These are phyloP conservation scores for Tetropium fuscum DNA, from an alignment of 2,888 invertebrate species.

Conservation along the genomic window DNA sequence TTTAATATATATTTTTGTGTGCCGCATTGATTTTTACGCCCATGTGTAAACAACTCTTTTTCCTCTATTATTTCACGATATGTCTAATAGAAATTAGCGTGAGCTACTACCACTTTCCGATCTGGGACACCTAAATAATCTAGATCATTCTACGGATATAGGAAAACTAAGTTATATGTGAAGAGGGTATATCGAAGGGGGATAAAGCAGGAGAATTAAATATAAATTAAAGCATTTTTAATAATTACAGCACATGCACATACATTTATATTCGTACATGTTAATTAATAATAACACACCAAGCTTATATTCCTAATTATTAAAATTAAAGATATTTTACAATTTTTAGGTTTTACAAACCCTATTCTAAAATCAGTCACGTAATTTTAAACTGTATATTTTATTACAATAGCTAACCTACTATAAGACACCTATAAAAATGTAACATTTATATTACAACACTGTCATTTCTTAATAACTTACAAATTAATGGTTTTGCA, in stretches of 20 bases:
- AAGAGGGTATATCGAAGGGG: conserved; percentile 17
- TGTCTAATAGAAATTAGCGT: too few species aligned
- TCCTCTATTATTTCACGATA: too few species aligned
- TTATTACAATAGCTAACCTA: conserved; percentile 48
- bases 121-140: too few species aligned
- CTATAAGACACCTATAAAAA: conserved; percentile 63
- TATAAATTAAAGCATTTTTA: conserved; percentile 53
- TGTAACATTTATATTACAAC: conserved; percentile 64
- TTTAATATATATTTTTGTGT: too few species aligned
- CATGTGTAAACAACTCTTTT: too few species aligned
- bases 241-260: conserved; percentile 67
- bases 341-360: conserved; percentile 54
- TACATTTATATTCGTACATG: conserved; percentile 66
- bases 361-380: conserved; percentile 59
- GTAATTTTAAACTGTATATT: conserved; percentile 37
- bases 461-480: conserved; percentile 48
- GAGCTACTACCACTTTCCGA: too few species aligned
- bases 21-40: too few species aligned
- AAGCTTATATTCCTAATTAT: conserved; percentile 56
- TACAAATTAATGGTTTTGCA: conserved; percentile 52
- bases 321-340: conserved; percentile 60
- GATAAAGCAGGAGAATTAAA: conserved; percentile 40
- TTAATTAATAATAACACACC: conserved; percentile 60
- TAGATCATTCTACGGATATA: too few species aligned
- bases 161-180: too few species aligned